A percentile compares a stretch with the other conserved stretches of the same genome.
These are phyloP conservation scores for Tachuris rubrigastra DNA, from an alignment of 2,113 vertebrate species.

Conservation along the genomic window DNA sequence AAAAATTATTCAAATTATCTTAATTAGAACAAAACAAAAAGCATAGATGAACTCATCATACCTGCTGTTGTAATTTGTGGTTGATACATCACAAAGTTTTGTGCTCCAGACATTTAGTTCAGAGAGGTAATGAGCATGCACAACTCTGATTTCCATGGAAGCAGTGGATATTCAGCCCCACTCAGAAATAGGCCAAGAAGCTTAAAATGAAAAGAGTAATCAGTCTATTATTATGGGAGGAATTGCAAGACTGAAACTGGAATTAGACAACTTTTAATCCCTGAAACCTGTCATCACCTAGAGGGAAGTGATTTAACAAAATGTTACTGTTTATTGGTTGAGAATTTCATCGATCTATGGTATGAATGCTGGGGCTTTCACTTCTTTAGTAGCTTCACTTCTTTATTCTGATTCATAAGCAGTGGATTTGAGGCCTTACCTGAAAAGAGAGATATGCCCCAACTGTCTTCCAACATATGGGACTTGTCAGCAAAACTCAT, in stretches of 20 bases:
- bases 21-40: not conserved
- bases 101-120: not conserved
- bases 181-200: not conserved
- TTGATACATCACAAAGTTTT: not conserved
- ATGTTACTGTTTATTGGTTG: not conserved
- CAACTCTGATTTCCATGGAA: not conserved
- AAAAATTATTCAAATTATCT: not conserved
- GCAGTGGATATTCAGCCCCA: not conserved
- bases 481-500: not conserved
- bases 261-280: not conserved
- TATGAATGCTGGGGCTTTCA: not conserved
- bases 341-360: not conserved
- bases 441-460: not conserved
- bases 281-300: not conserved
- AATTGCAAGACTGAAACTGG: not conserved
- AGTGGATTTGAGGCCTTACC: not conserved
- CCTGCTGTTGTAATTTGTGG: not conserved
- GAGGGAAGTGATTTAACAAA: not conserved
- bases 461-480: not conserved
- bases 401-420: not conserved
- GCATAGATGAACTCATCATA: not conserved
- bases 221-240: not conserved
- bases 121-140: not conserved
- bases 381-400: not conserved
- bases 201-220: not conserved